These are phyloP conservation scores for Gobius niger DNA, from an alignment of 2,113 vertebrate genomes.

Conservation along the genomic window DNA sequence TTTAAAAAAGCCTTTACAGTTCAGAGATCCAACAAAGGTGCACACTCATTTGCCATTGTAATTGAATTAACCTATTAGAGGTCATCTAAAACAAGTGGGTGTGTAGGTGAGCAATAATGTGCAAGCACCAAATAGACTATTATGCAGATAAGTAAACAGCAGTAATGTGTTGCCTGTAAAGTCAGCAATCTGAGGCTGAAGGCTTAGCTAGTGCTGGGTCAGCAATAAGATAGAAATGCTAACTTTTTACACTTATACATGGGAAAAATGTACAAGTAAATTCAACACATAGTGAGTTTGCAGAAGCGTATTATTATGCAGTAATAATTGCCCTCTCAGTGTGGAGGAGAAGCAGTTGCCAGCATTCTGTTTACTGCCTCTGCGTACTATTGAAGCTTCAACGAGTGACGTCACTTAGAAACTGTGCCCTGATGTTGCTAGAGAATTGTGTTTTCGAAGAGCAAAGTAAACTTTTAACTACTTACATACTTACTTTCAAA, in stretches of 20 bases:
- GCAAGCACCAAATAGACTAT: conserved; percentile 3
- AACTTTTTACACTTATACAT: conserved; percentile 2
- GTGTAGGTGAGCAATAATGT: conserved; percentile 26
- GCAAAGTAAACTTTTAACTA: too few species aligned
- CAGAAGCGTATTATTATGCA: neutral
- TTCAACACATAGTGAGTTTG: neutral
- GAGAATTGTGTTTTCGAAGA: neutral
- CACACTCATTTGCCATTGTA: conserved; percentile 40
- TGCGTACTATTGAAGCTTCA: neutral
- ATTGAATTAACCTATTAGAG: conserved; percentile 60
- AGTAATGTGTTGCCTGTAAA: neutral
- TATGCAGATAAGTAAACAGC: neutral
- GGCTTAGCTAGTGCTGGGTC: neutral
- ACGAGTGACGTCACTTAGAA: neutral
- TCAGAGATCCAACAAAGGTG: conserved; percentile 37
- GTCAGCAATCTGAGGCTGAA: conserved; percentile 5
- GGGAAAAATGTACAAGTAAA: neutral
- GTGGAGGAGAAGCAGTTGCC: neutral
- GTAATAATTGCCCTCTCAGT: neutral
- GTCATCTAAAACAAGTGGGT: conserved; percentile 18
- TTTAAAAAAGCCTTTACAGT: conserved; percentile 45
- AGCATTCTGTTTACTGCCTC: neutral
- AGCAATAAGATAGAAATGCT: neutral
- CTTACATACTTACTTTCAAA: too few species aligned
- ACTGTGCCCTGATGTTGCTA: neutral